Evolutionary conservation across 1,140 invertebrate species (phyloP), one percentile per base, ranked within the genome.

Genomic region (Steinernema khuongi): DNA sequence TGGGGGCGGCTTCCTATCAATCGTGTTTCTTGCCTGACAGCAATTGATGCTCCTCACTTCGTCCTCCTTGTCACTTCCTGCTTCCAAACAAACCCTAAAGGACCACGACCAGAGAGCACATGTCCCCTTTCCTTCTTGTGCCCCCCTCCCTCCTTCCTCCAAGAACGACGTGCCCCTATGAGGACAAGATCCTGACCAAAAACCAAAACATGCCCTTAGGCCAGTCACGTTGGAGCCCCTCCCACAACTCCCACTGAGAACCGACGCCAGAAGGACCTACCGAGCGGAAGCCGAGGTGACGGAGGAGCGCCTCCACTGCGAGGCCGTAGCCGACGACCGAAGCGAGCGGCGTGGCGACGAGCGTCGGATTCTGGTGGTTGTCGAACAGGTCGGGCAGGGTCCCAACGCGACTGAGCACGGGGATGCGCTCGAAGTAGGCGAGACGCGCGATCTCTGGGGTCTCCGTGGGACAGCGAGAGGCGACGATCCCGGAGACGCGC

Each of bases 341-440:
- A 22, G 50, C 4, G 11, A 60, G 50, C 50, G 50, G 26, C 14
- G 19, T 22, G 50, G 11, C 7, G 11, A 60, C 19, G 22, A 60
- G 50, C 50, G 79, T 83, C 1, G 79, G 76, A 71, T 79, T 74
- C 22, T 71, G 69, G 11, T 60, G 44, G 28, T 28, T 69, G 41
- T 79, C 60, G 30, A 80, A 79, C 7, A 80, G 26, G 19, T n/a
- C 11, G 4, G 41, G 22, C 0, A 31, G 4, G 26, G 14, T 78
- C 19, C 79, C 79, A 29, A 76, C 67, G 4, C 79, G 74, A 41
- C 67, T 80, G 7, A 80, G 67, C 18, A 80, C 73, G 11, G 79
- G 80, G 14, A 80, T 31, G 33, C 79, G 71, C 78, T 72, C 81
- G 30, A 80, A 80, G 60, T 80, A 80, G 44, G 78, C 41, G n/a